These are phyloP conservation scores for Limnodromus scolopaceus DNA, from an alignment of 2,797 vertebrate genomes.

Conservation along the genomic window DNA sequence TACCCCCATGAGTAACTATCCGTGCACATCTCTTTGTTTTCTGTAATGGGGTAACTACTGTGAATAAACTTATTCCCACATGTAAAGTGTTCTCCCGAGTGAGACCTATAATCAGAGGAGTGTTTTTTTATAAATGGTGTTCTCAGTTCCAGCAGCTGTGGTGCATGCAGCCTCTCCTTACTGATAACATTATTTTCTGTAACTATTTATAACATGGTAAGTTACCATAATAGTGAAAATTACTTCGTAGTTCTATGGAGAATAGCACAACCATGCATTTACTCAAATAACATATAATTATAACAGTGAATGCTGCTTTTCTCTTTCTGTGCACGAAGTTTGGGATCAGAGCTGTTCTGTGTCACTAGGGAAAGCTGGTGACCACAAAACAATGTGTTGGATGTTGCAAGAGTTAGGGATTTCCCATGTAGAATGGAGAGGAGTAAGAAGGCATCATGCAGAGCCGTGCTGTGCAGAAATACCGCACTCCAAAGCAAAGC, in stretches of 20 bases:
- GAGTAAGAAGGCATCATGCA: not conserved
- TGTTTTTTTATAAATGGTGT: constrained; percentile 55
- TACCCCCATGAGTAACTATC: constrained; percentile 32
- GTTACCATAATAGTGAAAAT: constrained; percentile 64
- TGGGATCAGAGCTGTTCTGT: not conserved
- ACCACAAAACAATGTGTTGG: not conserved
- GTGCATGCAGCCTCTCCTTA: constrained; percentile 4
- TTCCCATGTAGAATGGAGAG: not conserved
- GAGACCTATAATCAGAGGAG: constrained; percentile 51
- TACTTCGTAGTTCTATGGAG: constrained; percentile 37
- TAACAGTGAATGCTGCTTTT: constrained; percentile 16
- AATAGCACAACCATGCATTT: constrained; percentile 43
- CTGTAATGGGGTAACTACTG: constrained; percentile 41
- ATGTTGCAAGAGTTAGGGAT: not conserved
- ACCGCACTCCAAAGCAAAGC: not conserved
- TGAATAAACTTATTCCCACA: constrained; percentile 53
- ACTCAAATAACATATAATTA: constrained; percentile 49
- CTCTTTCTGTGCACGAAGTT: not conserved
- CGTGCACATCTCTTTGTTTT: constrained; percentile 42
- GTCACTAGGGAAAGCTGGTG: not conserved
- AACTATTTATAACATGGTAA: constrained; percentile 8
- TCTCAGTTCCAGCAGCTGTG: constrained; percentile 60
- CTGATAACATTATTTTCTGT: constrained; percentile 47
- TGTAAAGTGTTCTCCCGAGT: constrained; percentile 35
- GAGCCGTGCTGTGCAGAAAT: not conserved